phyloP scores from a whole-genome alignment of 2,113 vertebrate species.

The Propithecus coquereli region DNA sequence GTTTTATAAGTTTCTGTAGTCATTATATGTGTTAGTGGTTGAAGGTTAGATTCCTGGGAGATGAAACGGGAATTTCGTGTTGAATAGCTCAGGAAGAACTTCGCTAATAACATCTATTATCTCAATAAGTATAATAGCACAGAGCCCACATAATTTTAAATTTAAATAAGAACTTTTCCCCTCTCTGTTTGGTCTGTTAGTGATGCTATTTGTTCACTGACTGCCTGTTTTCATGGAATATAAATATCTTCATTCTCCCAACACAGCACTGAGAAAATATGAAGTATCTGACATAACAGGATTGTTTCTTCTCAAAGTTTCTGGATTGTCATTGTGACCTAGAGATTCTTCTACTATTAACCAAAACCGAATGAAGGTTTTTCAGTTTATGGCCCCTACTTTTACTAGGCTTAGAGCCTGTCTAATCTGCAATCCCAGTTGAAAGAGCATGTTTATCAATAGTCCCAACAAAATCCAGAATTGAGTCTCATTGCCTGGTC shows the following conservation, averaged over 20 bases:
- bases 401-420: background rate
- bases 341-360: background rate
- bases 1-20: background rate
- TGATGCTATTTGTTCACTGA: background rate
- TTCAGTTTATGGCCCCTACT: background rate
- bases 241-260: background rate
- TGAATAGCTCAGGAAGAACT: background rate
- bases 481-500: background rate
- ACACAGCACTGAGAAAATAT: background rate
- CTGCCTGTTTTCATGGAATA: background rate
- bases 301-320: background rate
- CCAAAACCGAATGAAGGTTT: background rate
- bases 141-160: constrained; percentile 5
- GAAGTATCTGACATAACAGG: background rate
- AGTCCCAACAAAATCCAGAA: background rate
- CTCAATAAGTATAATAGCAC: background rate
- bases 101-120: background rate
- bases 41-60: constrained; percentile 19
- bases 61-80: constrained; percentile 9
- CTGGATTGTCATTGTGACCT: background rate
- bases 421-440: background rate
- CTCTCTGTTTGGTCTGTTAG: background rate
- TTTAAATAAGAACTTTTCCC: background rate
- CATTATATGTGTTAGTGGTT: background rate
- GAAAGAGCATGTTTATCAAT: background rate